phyloP scores from a whole-genome alignment of 2,113 vertebrate genomes.

The Phrynosoma platyrhinos region DNA sequence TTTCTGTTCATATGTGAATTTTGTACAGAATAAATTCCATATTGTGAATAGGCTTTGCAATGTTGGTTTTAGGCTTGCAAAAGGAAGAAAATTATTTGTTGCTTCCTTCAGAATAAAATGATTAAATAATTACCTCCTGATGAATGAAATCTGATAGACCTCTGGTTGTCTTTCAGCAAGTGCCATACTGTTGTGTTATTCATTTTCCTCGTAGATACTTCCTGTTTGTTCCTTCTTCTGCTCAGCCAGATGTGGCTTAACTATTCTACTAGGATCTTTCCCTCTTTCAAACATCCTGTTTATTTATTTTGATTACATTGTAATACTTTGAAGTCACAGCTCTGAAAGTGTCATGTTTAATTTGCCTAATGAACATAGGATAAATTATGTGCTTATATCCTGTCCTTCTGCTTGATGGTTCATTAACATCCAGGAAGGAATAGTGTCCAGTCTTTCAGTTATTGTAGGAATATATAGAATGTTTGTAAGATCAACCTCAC shows the following conservation, averaged over 20 bases:
- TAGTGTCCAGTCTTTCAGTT: background rate
- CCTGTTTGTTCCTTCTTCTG: background rate
- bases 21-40: too few species aligned
- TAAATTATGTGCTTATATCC: conserved; percentile 66
- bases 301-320: conserved; percentile 30
- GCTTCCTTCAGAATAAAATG: too few species aligned
- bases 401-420: conserved; percentile 57
- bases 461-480: background rate
- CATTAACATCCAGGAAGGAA: conserved; percentile 59
- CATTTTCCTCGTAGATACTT: background rate
- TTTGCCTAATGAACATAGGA: conserved; percentile 73
- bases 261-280: conserved; percentile 4
- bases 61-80: too few species aligned
- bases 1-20: background rate
- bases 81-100: too few species aligned
- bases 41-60: too few species aligned
- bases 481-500: background rate
- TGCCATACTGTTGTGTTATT: background rate
- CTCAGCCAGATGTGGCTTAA: conserved; percentile 20
- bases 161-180: background rate
- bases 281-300: conserved; percentile 24
- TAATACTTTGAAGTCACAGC: conserved; percentile 38
- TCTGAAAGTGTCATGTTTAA: conserved; percentile 65
- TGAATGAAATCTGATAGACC: too few species aligned
- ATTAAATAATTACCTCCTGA: too few species aligned